Conservation (phyloP, 2,888 invertebrate genomes). For the Erebia palarica region DNA sequence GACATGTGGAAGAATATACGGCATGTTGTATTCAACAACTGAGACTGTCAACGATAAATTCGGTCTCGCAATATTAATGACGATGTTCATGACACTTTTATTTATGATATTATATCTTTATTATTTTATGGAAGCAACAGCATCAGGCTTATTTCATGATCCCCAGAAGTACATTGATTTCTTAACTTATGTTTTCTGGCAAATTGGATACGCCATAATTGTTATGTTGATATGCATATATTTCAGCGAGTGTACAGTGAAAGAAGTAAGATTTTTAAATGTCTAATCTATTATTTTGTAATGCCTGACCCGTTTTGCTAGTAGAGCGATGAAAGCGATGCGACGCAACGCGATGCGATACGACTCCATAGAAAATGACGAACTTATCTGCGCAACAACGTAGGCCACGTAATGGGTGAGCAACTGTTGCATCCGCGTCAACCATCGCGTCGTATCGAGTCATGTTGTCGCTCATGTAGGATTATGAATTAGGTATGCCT, state of each 20-base stretch:
- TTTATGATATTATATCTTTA: conserved; percentile 59
- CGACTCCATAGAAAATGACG: no score
- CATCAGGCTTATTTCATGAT: conserved; percentile 60
- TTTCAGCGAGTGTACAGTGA: conserved; percentile 53
- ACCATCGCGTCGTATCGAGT: no score
- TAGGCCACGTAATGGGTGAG: no score
- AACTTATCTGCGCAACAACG: no score
- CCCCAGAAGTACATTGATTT: conserved; percentile 55
- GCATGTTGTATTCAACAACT: conserved; percentile 52
- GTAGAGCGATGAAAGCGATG: no score
- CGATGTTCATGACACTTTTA: conserved; percentile 49
- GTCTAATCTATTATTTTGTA: no score
- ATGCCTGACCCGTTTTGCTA: no score
- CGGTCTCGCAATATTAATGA: conserved; percentile 54
- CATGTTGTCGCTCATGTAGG: no score
- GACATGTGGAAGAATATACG: conserved; percentile 56
- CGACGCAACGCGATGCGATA: no score
- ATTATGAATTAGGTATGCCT: no score
- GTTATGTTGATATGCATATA: conserved; percentile 53
- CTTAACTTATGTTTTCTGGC: conserved; percentile 60
- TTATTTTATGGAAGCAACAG: conserved; percentile 71
- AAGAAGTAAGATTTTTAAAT: conserved; percentile 50
- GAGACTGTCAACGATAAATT: conserved; percentile 50
- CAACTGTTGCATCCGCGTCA: no score
- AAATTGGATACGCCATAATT: conserved; percentile 51